Base-by-base conservation (phyloP, 2,888 invertebrate genomes). In the Lacanobia wlatinum region DNA sequence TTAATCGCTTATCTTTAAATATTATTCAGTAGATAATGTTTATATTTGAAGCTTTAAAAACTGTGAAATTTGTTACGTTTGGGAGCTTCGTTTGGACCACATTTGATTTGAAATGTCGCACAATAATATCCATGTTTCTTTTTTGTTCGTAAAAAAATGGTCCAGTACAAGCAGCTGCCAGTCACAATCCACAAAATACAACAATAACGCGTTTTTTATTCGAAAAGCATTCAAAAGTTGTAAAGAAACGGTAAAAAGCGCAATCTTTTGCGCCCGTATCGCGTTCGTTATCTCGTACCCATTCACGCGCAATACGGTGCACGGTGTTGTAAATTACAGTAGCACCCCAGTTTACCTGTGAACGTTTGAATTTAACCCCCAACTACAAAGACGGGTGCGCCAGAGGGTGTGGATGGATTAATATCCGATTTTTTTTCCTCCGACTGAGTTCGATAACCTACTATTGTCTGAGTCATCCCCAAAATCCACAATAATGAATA, bases 371-470 rank as follows among this genome's bases (percentile, higher is more conserved):
- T 80, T 80, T 80, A 84, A 82, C 75, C 84, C 82, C 75, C 60
- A 69, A 72, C 66, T 84, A 76, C 77, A 73, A 61, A 78, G 63
- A 67, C 80, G 69, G 86, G 86, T 78, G 86, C 58, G 86, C 50
- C 77, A 69, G 72, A 71, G 83, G 84, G 86, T 78, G 87, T 81
- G 76, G 80, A 85, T 80, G 76, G 83, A 83, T 76, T 81, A 78
- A 80, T 71, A 62, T 70, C 78, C 78, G 76, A 77, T 71, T 77
- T 86, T 83, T n/a, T 84, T 86, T 80, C 78, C 80, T 79, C 59
- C 46, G 62, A 46, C 60, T 77, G 78, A 84, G 88, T 89, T 89
- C 89, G 85, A 85, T 85, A 89, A 88, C 89, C 89, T 65, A 87
- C 89, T 60, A 74, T 69, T 80, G 52, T 61, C 74, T 80, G 89